phyloP scores from a whole-genome alignment of 2,797 vertebrate species.

The Pagetopsis macropterus region DNA sequence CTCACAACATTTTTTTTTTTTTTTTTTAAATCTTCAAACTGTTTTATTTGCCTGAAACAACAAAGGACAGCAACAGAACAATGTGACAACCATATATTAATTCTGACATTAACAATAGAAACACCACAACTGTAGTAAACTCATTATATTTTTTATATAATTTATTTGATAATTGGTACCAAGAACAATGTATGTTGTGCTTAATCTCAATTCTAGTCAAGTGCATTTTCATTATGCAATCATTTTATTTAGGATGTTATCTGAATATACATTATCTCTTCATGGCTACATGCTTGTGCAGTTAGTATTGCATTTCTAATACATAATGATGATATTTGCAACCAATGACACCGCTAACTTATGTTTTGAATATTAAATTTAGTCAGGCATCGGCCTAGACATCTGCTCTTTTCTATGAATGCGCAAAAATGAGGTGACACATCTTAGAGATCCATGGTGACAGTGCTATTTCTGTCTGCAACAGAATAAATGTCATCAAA shows the following conservation, averaged over 20 bases:
- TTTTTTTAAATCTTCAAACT: neutral
- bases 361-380: neutral
- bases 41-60: neutral
- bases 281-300: no score
- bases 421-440: constrained; percentile 42
- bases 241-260: neutral
- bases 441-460: constrained; percentile 43
- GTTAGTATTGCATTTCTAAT: neutral
- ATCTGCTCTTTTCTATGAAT: constrained; percentile 22
- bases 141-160: neutral
- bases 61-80: neutral
- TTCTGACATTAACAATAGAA: neutral
- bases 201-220: neutral
- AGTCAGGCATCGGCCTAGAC: constrained; percentile 20
- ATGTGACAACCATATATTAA: neutral
- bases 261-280: neutral
- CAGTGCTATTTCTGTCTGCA: constrained; percentile 48
- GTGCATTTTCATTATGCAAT: no score
- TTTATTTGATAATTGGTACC: neutral
- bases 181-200: neutral
- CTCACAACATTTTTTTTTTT: no score
- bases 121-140: no score
- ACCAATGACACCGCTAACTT: neutral
- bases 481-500: constrained; percentile 33
- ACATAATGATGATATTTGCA: neutral